These are phyloP conservation scores for Cephus pulcher DNA, from an alignment of 2,888 invertebrate species.

Conservation along the genomic window DNA sequence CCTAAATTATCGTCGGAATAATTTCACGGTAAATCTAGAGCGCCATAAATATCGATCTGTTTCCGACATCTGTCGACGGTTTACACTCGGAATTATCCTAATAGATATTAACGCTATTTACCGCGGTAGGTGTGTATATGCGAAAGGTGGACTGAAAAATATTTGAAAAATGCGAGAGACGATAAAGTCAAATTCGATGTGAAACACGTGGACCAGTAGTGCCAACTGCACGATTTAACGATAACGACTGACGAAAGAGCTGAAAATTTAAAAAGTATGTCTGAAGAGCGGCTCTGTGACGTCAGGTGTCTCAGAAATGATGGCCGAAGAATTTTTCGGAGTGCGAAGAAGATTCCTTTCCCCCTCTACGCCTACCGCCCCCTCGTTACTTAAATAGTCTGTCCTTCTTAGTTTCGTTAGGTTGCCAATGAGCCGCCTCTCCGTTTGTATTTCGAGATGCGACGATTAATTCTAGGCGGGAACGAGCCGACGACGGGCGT, in stretches of 20 bases:
- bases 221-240: constrained; percentile 18
- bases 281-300: background rate
- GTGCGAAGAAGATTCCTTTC: background rate
- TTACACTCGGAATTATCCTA: constrained; percentile 23
- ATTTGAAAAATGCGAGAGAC: constrained; percentile 1
- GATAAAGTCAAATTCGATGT: background rate
- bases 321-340: background rate
- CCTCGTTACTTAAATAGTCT: background rate
- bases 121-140: background rate
- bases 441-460: constrained; percentile 40
- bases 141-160: background rate
- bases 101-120: constrained; percentile 25
- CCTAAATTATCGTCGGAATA: constrained; percentile 22
- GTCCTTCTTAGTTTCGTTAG: background rate
- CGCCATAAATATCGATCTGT: constrained; percentile 24
- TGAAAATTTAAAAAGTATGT: background rate
- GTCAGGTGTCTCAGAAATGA: background rate
- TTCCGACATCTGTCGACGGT: constrained; percentile 24
- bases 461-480: constrained; percentile 44
- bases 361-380: no score
- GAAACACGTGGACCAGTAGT: background rate
- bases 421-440: background rate
- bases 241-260: background rate
- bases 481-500: constrained; percentile 48
- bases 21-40: constrained; percentile 22